These are phyloP conservation scores for Hemithea aestivaria DNA, from an alignment of 2,888 invertebrate genomes.

Conservation along the genomic window DNA sequence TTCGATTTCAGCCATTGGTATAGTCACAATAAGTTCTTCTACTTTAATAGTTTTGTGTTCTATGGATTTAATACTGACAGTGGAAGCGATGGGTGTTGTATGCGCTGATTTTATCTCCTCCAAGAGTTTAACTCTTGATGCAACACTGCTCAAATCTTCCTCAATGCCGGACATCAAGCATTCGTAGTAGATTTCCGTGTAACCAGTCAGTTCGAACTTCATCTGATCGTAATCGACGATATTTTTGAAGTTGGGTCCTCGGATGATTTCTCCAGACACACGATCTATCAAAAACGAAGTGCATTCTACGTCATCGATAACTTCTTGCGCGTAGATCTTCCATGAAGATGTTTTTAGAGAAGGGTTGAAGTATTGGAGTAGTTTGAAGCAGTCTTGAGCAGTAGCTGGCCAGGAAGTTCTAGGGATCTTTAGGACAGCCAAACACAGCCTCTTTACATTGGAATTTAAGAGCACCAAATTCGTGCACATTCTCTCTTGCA, in stretches of 20 bases:
- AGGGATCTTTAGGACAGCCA: conserved; percentile 61
- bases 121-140: conserved; percentile 59
- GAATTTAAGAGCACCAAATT: conserved; percentile 56
- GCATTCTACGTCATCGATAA: conserved; percentile 42
- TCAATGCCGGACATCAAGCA: conserved; percentile 50
- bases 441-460: conserved; percentile 57
- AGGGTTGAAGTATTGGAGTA: conserved; percentile 68
- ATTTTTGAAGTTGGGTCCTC: conserved; percentile 62
- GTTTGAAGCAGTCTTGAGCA: conserved; percentile 58
- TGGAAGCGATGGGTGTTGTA: conserved; percentile 41
- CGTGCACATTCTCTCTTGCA: conserved; percentile 62
- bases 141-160: conserved; percentile 56
- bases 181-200: conserved; percentile 64
- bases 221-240: conserved; percentile 64
- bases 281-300: conserved; percentile 62
- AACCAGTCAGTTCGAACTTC: conserved; percentile 65
- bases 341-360: conserved; percentile 53
- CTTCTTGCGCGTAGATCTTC: conserved; percentile 61
- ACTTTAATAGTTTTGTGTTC: conserved; percentile 16
- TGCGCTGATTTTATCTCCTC: conserved; percentile 51
- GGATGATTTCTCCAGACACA: conserved; percentile 61
- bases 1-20: not conserved
- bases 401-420: conserved; percentile 55
- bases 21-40: conserved; percentile 17
- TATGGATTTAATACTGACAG: conserved; percentile 29